A percentile compares a stretch with the other conserved stretches of the same genome.
phyloP scores from a whole-genome alignment of 2,113 vertebrate genomes.

The Noctilio leporinus region DNA sequence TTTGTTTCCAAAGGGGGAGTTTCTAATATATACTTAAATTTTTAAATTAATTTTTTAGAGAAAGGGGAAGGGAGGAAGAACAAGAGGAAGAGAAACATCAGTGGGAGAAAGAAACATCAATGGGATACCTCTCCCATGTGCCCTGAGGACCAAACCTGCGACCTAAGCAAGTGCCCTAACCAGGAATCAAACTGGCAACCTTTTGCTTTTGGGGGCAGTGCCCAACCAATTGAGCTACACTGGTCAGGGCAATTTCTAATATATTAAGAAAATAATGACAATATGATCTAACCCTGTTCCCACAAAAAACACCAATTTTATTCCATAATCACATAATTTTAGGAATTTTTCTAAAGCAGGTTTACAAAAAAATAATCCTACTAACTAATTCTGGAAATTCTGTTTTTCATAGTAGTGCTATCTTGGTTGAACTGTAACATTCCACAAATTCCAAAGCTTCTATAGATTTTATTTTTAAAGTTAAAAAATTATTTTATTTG shows the following conservation, averaged over 20 bases:
- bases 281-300: constrained; percentile 4
- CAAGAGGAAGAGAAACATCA: too few species aligned
- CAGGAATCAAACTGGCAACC: too few species aligned
- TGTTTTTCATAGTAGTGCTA: neutral
- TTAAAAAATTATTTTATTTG: neutral
- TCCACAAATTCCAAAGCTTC: neutral
- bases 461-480: neutral
- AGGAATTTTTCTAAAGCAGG: constrained; percentile 20
- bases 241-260: neutral
- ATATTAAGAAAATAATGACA: constrained; percentile 23
- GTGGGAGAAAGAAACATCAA: too few species aligned
- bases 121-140: too few species aligned
- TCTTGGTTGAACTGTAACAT: neutral
- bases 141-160: too few species aligned
- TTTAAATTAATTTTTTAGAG: too few species aligned
- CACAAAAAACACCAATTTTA: constrained; percentile 49
- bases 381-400: constrained; percentile 14
- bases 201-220: too few species aligned
- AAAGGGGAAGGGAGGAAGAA: too few species aligned
- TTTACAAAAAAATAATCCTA: constrained; percentile 43
- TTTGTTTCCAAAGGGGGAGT: neutral
- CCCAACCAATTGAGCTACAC: too few species aligned
- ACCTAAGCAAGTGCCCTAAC: too few species aligned
- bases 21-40: neutral
- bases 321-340: constrained; percentile 62